Evolutionary conservation across 2,113 vertebrate species (phyloP).

Genomic region (Megaptera novaeangliae): DNA sequence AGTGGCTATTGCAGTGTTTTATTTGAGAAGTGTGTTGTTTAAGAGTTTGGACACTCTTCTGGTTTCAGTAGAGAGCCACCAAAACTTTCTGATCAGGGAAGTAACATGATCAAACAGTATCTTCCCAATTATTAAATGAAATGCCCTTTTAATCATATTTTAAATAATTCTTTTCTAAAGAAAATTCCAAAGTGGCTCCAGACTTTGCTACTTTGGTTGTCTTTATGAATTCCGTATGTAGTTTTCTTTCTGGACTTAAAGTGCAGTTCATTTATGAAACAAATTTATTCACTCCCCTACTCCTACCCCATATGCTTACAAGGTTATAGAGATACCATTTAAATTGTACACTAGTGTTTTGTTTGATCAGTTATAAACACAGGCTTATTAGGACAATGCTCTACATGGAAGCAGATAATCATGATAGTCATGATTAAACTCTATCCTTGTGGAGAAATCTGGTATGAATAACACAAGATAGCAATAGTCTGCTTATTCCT

Average conservation of each 20-base stretch:
- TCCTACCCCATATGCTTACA: background rate
- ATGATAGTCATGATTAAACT: background rate
- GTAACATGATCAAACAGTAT: background rate
- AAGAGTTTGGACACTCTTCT: background rate
- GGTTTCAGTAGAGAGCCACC: background rate
- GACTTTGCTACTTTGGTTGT: background rate
- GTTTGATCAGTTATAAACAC: background rate
- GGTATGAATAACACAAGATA: background rate
- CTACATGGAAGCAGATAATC: background rate
- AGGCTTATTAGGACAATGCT: background rate
- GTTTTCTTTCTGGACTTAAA: background rate
- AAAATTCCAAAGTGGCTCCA: background rate
- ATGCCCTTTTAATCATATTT: background rate
- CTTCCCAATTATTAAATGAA: background rate
- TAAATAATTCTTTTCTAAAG: background rate
- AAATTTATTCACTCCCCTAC: background rate
- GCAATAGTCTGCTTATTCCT: background rate
- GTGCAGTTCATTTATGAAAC: background rate
- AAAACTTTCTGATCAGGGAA: background rate
- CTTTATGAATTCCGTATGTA: background rate
- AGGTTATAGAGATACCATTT: background rate
- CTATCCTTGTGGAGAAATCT: background rate
- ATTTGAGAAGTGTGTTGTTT: background rate
- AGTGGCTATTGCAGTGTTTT: background rate
- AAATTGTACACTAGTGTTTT: background rate